Evolutionary conservation across 2,113 vertebrate species (phyloP).

Genomic region (Dermatemys mawii): DNA sequence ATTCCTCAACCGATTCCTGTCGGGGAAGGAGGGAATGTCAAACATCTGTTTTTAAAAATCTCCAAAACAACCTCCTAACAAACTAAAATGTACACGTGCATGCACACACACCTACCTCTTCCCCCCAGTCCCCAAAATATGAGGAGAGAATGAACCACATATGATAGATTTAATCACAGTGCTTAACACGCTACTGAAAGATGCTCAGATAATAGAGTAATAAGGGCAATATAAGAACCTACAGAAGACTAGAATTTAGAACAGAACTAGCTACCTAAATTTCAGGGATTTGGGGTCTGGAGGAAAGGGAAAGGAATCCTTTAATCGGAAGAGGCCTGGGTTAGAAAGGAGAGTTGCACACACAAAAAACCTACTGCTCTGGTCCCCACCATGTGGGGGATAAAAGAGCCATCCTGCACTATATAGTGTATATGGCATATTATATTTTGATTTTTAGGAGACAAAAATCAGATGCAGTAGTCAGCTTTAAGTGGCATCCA

Average conservation of each 20-base stretch:
- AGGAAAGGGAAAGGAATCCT: not conserved
- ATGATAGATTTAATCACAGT: not conserved
- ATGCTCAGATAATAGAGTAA: not conserved
- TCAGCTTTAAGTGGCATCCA: not conserved
- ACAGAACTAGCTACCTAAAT: not conserved
- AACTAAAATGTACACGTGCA: not conserved
- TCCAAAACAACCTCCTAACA: not conserved
- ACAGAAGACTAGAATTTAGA: not conserved
- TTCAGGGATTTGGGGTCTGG: not conserved
- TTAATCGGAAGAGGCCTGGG: not conserved
- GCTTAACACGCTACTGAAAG: not conserved
- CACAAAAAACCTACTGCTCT: not conserved
- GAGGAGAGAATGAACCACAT: not conserved
- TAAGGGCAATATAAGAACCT: not conserved
- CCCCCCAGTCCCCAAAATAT: not conserved
- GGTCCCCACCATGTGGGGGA: too few species aligned
- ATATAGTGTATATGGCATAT: too few species aligned
- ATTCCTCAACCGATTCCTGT: not conserved
- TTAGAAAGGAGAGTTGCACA: not conserved
- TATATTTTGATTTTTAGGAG: not conserved
- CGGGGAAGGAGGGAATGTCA: rapidly evolving
- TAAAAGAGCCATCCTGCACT: too few species aligned
- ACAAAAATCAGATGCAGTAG: not conserved
- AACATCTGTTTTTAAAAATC: not conserved
- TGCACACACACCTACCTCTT: too few species aligned